Percentiles rank a stretch among this genome's conserved stretches.
These are phyloP conservation scores for Microtus oregoni DNA, from an alignment of 2,113 vertebrate genomes.

Conservation along the genomic window DNA sequence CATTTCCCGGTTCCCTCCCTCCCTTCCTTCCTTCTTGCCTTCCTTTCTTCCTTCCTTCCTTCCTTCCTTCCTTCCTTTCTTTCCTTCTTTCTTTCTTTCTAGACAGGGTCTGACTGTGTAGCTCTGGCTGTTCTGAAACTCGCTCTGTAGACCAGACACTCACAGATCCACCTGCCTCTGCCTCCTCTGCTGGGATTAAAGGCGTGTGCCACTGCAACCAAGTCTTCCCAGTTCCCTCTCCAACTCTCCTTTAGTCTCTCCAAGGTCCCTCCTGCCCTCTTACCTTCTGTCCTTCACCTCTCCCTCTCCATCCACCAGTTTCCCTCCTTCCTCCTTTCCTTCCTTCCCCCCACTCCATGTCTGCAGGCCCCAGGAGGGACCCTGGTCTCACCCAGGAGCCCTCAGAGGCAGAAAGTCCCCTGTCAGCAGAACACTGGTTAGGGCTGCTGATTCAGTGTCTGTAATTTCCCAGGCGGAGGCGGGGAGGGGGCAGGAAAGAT, in stretches of 20 bases:
- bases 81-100: background rate
- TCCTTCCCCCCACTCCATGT: background rate
- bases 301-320: background rate
- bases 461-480: conserved; percentile 79
- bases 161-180: background rate
- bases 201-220: background rate
- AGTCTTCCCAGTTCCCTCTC: background rate
- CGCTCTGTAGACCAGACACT: background rate
- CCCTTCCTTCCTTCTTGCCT: fast-evolving
- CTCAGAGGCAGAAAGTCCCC: conserved; percentile 74
- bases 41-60: background rate
- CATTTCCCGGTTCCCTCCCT: background rate
- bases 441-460: conserved; percentile 83
- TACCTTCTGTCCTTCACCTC: background rate
- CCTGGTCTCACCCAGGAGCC: conserved; percentile 64
- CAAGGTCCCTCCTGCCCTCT: background rate
- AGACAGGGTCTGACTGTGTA: background rate
- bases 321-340: background rate
- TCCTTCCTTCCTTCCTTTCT: background rate
- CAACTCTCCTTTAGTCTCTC: background rate
- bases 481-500: conserved; percentile 61
- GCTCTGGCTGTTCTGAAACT: background rate
- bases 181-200: background rate
- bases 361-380: conserved; percentile 19
- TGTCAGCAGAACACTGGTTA: conserved; percentile 76